A percentile compares a stretch with the other conserved stretches of the same genome.
Conservation (phyloP, 1,140 invertebrate genomes). For the Drosophila bipectinata region DNA sequence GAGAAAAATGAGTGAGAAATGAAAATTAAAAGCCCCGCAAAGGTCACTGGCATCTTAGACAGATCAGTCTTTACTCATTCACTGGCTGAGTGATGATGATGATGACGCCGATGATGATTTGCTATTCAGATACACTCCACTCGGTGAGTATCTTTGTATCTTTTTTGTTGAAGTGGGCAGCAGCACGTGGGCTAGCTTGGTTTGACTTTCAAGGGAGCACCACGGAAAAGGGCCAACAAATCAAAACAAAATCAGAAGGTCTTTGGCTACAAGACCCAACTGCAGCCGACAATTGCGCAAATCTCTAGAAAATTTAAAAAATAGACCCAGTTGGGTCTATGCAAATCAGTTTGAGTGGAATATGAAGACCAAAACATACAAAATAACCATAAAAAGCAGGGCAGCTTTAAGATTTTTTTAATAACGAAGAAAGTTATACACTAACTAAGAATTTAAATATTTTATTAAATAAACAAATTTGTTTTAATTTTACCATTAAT, state of each 20-base stretch:
- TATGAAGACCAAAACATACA: slow-evolving; percentile 21
- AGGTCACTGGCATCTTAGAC: slow-evolving; percentile 74
- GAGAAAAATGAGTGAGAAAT: slow-evolving; percentile 53
- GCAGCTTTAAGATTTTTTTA: neutral
- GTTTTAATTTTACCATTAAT: no score
- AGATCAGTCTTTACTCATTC: slow-evolving; percentile 8
- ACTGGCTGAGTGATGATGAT: slow-evolving; percentile 37
- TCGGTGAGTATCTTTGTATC: slow-evolving; percentile 10
- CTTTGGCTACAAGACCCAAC: slow-evolving; percentile 18
- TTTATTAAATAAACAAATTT: no score
- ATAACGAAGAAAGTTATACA: neutral
- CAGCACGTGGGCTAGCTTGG: slow-evolving; percentile 62
- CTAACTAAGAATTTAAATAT: neutral
- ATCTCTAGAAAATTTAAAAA: slow-evolving; percentile 6
- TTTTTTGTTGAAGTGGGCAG: slow-evolving; percentile 39
- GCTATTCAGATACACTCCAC: slow-evolving; percentile 32
- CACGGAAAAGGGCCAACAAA: slow-evolving; percentile 36
- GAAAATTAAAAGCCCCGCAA: slow-evolving; percentile 44
- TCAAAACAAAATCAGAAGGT: slow-evolving; percentile 40
- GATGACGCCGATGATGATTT: slow-evolving; percentile 45
- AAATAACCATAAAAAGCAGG: slow-evolving; percentile 5
- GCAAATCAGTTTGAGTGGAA: slow-evolving; percentile 49
- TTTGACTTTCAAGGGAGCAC: slow-evolving; percentile 31
- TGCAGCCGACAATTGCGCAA: slow-evolving; percentile 66
- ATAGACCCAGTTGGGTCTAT: slow-evolving; percentile 33